These are phyloP conservation scores for Sebastes diaconus DNA, from an alignment of 2,797 vertebrate genomes.

Conservation along the genomic window DNA sequence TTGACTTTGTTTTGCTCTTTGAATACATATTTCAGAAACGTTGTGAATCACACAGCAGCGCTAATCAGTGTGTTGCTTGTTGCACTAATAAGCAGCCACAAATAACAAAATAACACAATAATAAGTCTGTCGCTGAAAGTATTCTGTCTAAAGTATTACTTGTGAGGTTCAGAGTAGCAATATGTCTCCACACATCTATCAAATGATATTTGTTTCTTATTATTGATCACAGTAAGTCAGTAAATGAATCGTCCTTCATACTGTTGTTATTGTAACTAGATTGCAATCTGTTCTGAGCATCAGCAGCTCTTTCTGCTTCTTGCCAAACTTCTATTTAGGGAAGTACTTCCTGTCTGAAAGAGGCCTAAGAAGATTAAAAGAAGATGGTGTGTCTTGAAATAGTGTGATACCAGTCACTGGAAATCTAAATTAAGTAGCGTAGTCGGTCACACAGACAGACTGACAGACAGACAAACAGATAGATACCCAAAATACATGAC, in stretches of 20 bases:
- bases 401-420: slow-evolving; percentile 36
- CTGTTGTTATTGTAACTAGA: slow-evolving; percentile 25
- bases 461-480: neutral
- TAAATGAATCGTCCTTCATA: neutral
- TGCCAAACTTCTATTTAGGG: slow-evolving; percentile 66
- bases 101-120: neutral
- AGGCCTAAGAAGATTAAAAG: slow-evolving; percentile 76
- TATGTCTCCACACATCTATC: neutral
- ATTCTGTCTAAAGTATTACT: neutral
- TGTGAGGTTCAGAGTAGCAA: neutral
- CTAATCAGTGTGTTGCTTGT: neutral
- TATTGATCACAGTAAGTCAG: neutral
- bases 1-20: neutral
- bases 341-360: slow-evolving; percentile 64
- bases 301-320: slow-evolving; percentile 40
- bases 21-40: neutral
- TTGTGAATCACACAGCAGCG: neutral
- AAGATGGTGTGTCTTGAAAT: slow-evolving; percentile 68
- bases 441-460: neutral
- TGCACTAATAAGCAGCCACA: neutral
- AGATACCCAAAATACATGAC: neutral
- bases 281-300: slow-evolving; percentile 4
- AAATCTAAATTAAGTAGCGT: slow-evolving; percentile 29
- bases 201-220: neutral
- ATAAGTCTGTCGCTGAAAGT: neutral